Percentiles rank a stretch among this genome's conserved stretches.
These are phyloP conservation scores for Kryptolebias marmoratus DNA, from an alignment of 2,113 vertebrate genomes.

Conservation along the genomic window DNA sequence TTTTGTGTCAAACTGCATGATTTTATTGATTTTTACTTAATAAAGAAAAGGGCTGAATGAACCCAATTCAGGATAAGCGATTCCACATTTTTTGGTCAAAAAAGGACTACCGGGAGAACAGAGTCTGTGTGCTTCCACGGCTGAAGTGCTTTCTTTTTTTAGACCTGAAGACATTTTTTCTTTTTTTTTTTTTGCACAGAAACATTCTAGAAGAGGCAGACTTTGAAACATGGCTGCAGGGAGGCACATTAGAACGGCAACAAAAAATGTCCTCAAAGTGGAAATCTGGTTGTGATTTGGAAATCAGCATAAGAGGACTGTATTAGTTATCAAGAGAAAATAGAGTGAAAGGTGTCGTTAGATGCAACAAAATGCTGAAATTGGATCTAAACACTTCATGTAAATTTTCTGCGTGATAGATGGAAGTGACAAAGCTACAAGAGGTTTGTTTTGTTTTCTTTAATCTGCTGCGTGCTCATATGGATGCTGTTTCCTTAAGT, in stretches of 20 bases:
- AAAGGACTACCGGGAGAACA: neutral
- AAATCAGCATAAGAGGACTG: slow-evolving; percentile 44
- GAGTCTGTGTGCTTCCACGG: slow-evolving; percentile 70
- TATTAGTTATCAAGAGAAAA: slow-evolving; percentile 17
- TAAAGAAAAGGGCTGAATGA: neutral
- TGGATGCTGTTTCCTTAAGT: slow-evolving; percentile 13
- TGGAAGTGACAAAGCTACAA: slow-evolving; percentile 39
- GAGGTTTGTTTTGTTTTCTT: slow-evolving; percentile 18
- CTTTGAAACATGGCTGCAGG: slow-evolving; percentile 85
- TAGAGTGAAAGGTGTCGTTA: slow-evolving; percentile 20
- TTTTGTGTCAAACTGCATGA: no score
- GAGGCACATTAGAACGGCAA: slow-evolving; percentile 75
- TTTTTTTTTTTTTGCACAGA: slow-evolving; percentile 66
- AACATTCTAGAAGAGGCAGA: slow-evolving; percentile 81
- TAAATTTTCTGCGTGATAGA: slow-evolving; percentile 19
- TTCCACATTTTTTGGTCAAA: neutral
- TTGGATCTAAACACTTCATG: slow-evolving; percentile 4
- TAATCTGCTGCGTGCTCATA: slow-evolving; percentile 57
- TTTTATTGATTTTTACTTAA: no score
- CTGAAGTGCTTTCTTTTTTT: slow-evolving; percentile 81
- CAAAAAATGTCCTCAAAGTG: slow-evolving; percentile 69
- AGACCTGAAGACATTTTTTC: slow-evolving; percentile 80
- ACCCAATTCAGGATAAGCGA: neutral
- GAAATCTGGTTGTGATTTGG: slow-evolving; percentile 58
- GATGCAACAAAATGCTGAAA: slow-evolving; percentile 25